These are phyloP conservation scores for Lutjanus erythropterus DNA, from an alignment of 2,113 vertebrate genomes.

Conservation along the genomic window DNA sequence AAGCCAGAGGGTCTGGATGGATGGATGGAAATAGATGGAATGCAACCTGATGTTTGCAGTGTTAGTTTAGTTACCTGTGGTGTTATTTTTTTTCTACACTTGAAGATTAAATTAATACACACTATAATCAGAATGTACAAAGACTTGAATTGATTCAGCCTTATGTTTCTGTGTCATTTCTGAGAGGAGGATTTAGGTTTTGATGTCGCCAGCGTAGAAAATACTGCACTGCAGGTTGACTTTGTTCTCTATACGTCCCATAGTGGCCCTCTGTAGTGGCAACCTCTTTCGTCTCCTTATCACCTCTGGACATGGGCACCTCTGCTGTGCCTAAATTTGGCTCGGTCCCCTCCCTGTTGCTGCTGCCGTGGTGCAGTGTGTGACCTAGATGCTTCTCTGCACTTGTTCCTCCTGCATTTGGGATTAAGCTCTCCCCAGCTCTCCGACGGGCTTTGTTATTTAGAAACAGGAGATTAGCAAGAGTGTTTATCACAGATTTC, in stretches of 20 bases:
- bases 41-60: not conserved
- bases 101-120: not conserved
- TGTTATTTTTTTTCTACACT: not conserved
- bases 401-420: conserved; percentile 61
- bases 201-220: conserved; percentile 26
- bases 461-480: conserved; percentile 74
- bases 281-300: conserved; percentile 58
- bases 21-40: not conserved
- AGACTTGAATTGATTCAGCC: not conserved
- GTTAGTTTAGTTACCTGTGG: not conserved
- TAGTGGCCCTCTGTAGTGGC: conserved; percentile 28
- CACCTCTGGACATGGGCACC: conserved; percentile 71
- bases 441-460: conserved; percentile 69
- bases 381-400: conserved; percentile 74
- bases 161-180: not conserved
- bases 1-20: not conserved
- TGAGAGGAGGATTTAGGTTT: conserved; percentile 11
- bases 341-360: conserved; percentile 50
- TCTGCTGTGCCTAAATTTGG: conserved; percentile 71
- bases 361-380: conserved; percentile 45
- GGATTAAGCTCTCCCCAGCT: conserved; percentile 60
- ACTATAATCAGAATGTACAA: not conserved
- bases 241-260: conserved; percentile 47
- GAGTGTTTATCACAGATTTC: conserved; percentile 65
- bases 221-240: conserved; percentile 25